Evolutionary conservation across 2,797 vertebrate species (phyloP), one percentile per base, ranked within the genome.

Genomic region (Falco berigora): DNA sequence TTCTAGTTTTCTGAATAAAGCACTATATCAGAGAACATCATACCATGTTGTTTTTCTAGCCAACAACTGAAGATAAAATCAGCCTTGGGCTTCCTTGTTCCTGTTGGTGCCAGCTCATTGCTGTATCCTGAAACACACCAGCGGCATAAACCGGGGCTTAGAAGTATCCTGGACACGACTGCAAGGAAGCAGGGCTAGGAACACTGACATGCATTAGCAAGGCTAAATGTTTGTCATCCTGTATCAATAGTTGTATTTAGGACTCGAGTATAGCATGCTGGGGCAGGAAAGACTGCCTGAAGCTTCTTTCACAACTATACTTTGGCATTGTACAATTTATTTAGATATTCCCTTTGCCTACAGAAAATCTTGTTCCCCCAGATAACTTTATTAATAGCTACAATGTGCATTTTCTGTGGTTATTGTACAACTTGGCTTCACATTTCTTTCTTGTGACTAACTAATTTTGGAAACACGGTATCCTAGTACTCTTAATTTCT

Each of bases 211-310:
- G 52, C 14, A 10, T 10, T 23, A 72, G 34, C 2, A 10, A 24
- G 32, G 79, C 53, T 25, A 38, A 21, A 34, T 50, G 49, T 50
- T 23, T n/a, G 12, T 44, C 17, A 11, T 9, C 17, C 25, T n/a
- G 8, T 19, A 13, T 46, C 59, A 67, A 4, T 6, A 30, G 19
- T 16, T 36, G 27, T 4, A 12, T 24, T 40, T 28, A 14, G 36
- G 23, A 5, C 1, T 1, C 1, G 10, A 62, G 12, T 2, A 13
- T 4, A 22, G 30, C 25, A 14, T 30, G 24, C 21, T 18, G 40
- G 34, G 44, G 40, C 44, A 46, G n/a, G 55, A 34, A 18, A 30
- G 25, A 9, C 1, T 7, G 42, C 30, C 14, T 38, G 19, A 24
- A 44, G 12, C 18, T 49, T n/a, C 12, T 40, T 63, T 40, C 20